phyloP scores from a whole-genome alignment of 2,797 vertebrate species.

The Eptatretus atami region DNA sequence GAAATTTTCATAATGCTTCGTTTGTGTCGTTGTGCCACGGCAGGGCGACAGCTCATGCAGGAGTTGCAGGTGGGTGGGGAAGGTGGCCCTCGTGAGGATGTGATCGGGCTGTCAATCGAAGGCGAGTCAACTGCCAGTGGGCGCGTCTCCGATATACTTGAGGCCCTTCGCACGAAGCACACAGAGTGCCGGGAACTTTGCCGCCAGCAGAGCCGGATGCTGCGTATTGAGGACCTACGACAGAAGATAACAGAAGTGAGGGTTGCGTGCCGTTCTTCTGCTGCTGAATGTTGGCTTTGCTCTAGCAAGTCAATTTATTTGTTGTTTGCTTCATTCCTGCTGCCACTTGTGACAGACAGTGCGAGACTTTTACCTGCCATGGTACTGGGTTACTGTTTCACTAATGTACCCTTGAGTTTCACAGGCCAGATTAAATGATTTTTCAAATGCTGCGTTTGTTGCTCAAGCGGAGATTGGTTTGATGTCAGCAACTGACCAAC shows the following conservation, averaged over 20 bases:
- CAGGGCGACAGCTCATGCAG: slow-evolving; percentile 69
- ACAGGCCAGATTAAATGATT: too few relatives aligned
- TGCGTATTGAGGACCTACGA: slow-evolving; percentile 72
- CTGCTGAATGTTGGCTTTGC: too few relatives aligned
- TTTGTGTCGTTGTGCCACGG: background rate
- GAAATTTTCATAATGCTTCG: too few relatives aligned
- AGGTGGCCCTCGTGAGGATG: slow-evolving; percentile 58
- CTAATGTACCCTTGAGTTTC: too few relatives aligned
- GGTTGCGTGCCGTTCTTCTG: background rate
- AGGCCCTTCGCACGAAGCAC: slow-evolving; percentile 71
- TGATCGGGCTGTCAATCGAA: slow-evolving; percentile 82
- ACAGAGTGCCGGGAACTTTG: slow-evolving; percentile 82
- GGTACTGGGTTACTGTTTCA: too few relatives aligned
- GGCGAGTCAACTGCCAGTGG: slow-evolving; percentile 82
- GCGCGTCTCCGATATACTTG: slow-evolving; percentile 80
- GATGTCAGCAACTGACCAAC: too few relatives aligned
- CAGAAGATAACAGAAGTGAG: slow-evolving; percentile 91
- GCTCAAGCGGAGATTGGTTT: too few relatives aligned
- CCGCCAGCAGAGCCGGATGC: slow-evolving; percentile 60
- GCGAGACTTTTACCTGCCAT: too few relatives aligned
- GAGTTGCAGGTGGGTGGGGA: slow-evolving; percentile 83
- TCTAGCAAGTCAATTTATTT: too few relatives aligned
- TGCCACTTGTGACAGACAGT: too few relatives aligned
- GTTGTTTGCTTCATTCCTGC: too few relatives aligned
- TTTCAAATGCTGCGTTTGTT: too few relatives aligned